Evolutionary conservation across 1,140 invertebrate genomes (phyloP), one percentile per base, ranked within the genome.

Genomic region (Apis laboriosa): DNA sequence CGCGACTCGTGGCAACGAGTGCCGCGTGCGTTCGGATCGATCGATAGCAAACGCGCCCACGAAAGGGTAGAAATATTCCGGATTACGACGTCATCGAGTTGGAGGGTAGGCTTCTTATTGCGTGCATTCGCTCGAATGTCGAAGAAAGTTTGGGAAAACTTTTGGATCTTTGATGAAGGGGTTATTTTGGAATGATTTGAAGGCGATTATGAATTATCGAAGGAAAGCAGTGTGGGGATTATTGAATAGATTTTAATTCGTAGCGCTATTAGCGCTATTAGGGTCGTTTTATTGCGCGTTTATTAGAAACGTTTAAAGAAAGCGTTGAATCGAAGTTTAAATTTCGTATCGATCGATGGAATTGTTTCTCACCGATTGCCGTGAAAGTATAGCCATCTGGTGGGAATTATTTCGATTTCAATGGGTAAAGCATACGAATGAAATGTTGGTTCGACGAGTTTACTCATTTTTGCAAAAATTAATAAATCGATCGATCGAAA

Each of bases 11-110:
- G 78, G 86, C 86, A 87, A 88, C 86, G 85, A 72, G 83, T 58
- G 77, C 77, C 81, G 80, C 56, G 72, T 83, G 87, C 73, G 80
- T 84, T 67, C 68, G 58, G n/a, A 56, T 84, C 86, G 86, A 88
- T 88, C 86, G 83, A 88, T 88, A 88, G 86, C 51, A 64, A 87
- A 82, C 83, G 86, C 86, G 79, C 75, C 78, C 83, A 83, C 75
- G 71, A 76, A 88, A 87, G 86, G 86, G 86, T 73, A 51, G 61
- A 77, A 68, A 68, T 84, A 80, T 76, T 77, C 77, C 49, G 21
- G 21, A 75, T 70, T 73, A 66, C 28, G 9, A 2, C 24, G 1
- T 1, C 8, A 34, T 7, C 9, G 55, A 76, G 60, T 19, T 55
- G 4, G 34, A 67, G 2, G 4, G 21, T 43, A 9, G 9, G 12